phyloP scores from a whole-genome alignment of 2,888 invertebrate species.

The Torymus tubicola region DNA sequence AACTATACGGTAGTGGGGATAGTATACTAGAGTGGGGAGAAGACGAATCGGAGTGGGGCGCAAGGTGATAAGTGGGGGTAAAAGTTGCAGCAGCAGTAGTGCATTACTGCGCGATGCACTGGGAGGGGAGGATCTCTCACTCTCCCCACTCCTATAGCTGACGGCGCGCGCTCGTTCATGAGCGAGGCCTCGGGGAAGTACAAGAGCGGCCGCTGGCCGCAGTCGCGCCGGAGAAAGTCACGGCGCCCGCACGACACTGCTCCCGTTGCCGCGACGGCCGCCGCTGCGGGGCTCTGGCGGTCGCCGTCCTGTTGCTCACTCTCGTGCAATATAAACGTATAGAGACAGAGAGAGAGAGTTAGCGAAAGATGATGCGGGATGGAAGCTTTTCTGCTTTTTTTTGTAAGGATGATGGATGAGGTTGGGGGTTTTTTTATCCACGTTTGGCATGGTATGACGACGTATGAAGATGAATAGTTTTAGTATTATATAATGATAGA shows the following conservation, averaged over 20 bases:
- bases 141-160: not conserved
- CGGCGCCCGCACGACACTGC: conserved; percentile 51
- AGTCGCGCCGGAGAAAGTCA: conserved; percentile 58
- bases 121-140: conserved; percentile 19
- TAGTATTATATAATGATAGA: too few relatives aligned
- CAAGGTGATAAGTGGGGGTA: too few relatives aligned
- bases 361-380: not conserved
- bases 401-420: too few relatives aligned
- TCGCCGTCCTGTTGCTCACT: conserved; percentile 14
- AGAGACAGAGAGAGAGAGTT: not conserved
- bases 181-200: conserved; percentile 55
- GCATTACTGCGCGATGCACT: conserved; percentile 21
- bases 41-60: too few relatives aligned
- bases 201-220: conserved; percentile 58
- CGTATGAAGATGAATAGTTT: too few relatives aligned
- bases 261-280: conserved; percentile 21
- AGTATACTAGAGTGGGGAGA: too few relatives aligned
- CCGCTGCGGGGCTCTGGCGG: too few relatives aligned
- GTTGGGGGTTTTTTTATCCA: too few relatives aligned
- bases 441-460: too few relatives aligned
- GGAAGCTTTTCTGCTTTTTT: too few relatives aligned
- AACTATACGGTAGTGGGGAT: too few relatives aligned
- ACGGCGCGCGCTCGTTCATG: conserved; percentile 39
- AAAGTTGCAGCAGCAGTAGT: conserved; percentile 15
- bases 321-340: too few relatives aligned